phyloP scores from a whole-genome alignment of 2,797 vertebrate species.

The Chaenodraco wilsoni region DNA sequence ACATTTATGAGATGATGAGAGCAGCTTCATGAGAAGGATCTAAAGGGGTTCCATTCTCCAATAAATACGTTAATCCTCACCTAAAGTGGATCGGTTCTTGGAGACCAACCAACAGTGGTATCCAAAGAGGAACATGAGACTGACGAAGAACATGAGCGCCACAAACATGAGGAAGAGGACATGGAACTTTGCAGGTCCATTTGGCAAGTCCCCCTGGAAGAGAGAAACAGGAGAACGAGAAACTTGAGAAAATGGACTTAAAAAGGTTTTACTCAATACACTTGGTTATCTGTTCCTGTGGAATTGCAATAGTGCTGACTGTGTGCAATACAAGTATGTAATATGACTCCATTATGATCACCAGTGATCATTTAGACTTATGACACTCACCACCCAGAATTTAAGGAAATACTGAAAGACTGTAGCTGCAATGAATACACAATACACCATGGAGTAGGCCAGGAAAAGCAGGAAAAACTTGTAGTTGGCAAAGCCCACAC shows the following conservation, averaged over 20 bases:
- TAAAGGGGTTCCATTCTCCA: background rate
- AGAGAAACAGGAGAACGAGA: constrained; percentile 41
- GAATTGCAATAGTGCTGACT: background rate
- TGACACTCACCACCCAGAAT: constrained; percentile 94
- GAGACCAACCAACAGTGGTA: constrained; percentile 98
- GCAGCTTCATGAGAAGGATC: constrained; percentile 5
- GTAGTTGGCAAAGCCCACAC: constrained; percentile 99
- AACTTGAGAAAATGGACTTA: constrained; percentile 23
- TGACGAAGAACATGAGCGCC: constrained; percentile 97
- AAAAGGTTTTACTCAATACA: constrained; percentile 11
- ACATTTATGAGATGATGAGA: constrained; percentile 7
- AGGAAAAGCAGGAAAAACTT: constrained; percentile 99
- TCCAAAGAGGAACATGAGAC: constrained; percentile 96
- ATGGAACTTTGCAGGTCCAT: constrained; percentile 93
- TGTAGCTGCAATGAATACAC: constrained; percentile 91
- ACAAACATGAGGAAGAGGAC: constrained; percentile 97
- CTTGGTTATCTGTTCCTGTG: background rate
- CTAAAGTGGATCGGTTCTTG: constrained; percentile 96
- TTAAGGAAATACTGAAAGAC: constrained; percentile 97
- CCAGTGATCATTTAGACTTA: background rate
- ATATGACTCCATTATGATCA: background rate
- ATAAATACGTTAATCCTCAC: constrained; percentile 80
- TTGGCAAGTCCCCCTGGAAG: constrained; percentile 88
- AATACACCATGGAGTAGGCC: constrained; percentile 95
- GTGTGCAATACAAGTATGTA: constrained; percentile 6